Evolutionary conservation across 2,888 invertebrate species (phyloP), one percentile per base, ranked within the genome.

Genomic region (Agrochola circellaris): DNA sequence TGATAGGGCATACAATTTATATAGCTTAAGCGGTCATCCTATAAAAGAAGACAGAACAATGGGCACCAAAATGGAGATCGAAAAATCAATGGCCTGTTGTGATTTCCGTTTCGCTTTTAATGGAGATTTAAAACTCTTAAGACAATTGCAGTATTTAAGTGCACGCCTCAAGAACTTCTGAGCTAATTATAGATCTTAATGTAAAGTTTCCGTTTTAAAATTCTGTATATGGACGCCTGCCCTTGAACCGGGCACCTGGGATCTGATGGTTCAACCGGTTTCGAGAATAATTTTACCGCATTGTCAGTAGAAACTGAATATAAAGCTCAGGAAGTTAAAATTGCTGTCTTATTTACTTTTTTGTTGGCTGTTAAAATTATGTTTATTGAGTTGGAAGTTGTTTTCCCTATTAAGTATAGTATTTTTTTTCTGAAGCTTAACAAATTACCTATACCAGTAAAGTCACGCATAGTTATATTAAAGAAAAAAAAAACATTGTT

Each of bases 201-300:
- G 45, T 67, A 77, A 85, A 79, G 76, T 79, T 84, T 85, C 83
- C 79, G 84, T 81, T 84, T 83, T 68, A 62, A 83, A n/a, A 26
- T 74, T 83, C 76, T 82, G 42, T 86, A 65, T 73, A 79, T 68
- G 82, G 79, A 74, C 58, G 73, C 58, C 17, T 86, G 85, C 77
- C 88, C 89, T 88, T 88, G 87, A 88, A 88, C 83, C 72, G 65
- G 38, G 65, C 79, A 83, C 72, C 80, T 80, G 73, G 54, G 70
- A 79, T 54, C 78, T 68, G 84, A 86, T 87, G 85, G 64, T 65
- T 72, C 69, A 78, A 88, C 89, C 82, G 88, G 88, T 88, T 88
- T 79, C 5, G 7, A 75, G 72, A 77, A 83, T 87, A 71, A 77
- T 82, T 82, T 79, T 79, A 62, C 78, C 67, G 48, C 73, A 73